Base-by-base conservation (phyloP, 1,140 invertebrate species). In the Heliconius melpomene region DNA sequence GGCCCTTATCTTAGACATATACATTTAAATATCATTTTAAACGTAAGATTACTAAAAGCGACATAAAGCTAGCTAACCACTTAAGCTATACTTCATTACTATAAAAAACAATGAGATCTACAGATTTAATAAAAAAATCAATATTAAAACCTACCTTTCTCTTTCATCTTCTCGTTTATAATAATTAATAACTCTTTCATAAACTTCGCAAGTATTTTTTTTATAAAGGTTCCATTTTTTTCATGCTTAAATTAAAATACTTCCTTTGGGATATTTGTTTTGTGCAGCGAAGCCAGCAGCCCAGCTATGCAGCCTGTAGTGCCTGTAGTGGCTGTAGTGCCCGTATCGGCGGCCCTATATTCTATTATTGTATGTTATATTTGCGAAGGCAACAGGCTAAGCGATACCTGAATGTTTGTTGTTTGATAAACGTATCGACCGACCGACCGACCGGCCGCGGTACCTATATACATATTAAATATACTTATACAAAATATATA, bases 371-470 rank as follows among this genome's bases (percentile, higher is more conserved):
- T 66, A 66, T 29, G 60, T 66, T 66, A 72, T 92, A 90, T 92
- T 92, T 92, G 86, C 86, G 88, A 88, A 89, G 85, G 82, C 88
- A 88, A 90, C 88, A 89, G 85, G 82, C 88, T 88, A 90, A 90
- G 87, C 86, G 87, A 89, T 91, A 91, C 85, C 86, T 89, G 87
- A 88, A 88, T 89, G 86, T 92, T 92, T 91, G 87, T 87, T 75
- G 82, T 82, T 71, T 77, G 87, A 88, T 88, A 90, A 87, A 87
- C 88, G 86, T 83, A 79, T 84, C 83, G 80, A 46, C 79, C 86
- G 89, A 7, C 32, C 83, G 80, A 46, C 79, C 86, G 89, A 7
- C 32, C 32, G 32, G 1, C 32, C 86, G 83, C 83, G 85, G n/a
- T n/a, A n/a, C n/a, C n/a, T n/a, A n/a, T n/a, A n/a, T n/a, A n/a